These are phyloP conservation scores for Drosophila mayaguana DNA, from an alignment of 2,888 invertebrate species.

Conservation along the genomic window DNA sequence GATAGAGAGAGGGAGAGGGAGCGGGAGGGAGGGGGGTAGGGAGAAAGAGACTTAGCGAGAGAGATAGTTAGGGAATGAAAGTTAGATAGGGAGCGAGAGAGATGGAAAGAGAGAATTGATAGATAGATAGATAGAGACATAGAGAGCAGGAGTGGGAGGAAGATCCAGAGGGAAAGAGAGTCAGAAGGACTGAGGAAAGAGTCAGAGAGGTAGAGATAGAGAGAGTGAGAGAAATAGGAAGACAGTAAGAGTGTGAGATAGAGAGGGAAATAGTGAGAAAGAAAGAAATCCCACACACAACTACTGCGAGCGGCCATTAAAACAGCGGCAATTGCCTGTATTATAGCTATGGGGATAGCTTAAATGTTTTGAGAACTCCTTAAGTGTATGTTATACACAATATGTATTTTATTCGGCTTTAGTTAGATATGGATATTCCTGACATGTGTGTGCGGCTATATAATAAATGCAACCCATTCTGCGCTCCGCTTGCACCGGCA, in stretches of 20 bases:
- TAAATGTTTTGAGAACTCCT: not conserved
- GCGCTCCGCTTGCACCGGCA: conserved; percentile 13
- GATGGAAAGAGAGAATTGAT: not conserved
- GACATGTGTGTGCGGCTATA: not conserved
- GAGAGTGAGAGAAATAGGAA: too few relatives aligned
- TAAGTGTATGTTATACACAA: not conserved
- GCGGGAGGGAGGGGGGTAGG: not conserved
- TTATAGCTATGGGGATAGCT: not conserved
- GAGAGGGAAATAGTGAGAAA: too few relatives aligned
- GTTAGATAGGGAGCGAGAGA: not conserved
- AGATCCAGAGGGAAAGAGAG: not conserved
- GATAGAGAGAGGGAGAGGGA: not conserved
- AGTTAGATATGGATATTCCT: not conserved
- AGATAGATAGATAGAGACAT: not conserved
- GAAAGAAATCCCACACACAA: too few relatives aligned
- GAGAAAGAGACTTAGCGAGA: not conserved
- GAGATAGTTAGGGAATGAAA: not conserved
- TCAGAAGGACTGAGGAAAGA: not conserved
- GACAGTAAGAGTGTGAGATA: too few relatives aligned
- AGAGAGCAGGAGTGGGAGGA: not conserved
- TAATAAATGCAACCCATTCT: conserved; percentile 12
- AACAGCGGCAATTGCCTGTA: not conserved
- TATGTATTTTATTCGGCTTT: not conserved
- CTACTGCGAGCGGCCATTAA: not conserved
- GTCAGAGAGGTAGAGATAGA: too few relatives aligned